These are phyloP conservation scores for Coptodon bakossiorum DNA, from an alignment of 2,113 vertebrate species.

Conservation along the genomic window DNA sequence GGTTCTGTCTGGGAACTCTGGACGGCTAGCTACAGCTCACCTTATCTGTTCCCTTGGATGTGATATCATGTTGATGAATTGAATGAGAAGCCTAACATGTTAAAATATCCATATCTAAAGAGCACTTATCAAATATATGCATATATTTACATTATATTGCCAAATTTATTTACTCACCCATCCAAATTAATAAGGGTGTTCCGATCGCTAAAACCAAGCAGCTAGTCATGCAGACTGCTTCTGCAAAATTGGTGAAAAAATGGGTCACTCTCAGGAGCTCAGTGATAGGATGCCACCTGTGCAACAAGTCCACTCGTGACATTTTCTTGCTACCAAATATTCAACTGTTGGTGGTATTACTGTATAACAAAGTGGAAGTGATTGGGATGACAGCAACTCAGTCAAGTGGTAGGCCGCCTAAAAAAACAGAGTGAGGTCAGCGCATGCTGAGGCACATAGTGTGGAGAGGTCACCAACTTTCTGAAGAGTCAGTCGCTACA, in stretches of 20 bases:
- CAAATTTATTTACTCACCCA: neutral
- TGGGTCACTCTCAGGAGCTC: neutral
- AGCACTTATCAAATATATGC: neutral
- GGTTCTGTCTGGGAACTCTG: neutral
- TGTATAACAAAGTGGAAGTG: neutral
- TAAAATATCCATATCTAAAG: neutral
- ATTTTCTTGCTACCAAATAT: neutral
- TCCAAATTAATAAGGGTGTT: neutral
- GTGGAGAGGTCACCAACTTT: neutral
- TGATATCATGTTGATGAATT: neutral
- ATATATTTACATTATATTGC: neutral
- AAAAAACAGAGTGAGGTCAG: neutral
- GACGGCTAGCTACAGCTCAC: neutral
- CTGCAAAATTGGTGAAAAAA: neutral
- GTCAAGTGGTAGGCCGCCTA: neutral
- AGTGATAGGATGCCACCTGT: neutral
- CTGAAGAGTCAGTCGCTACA: neutral
- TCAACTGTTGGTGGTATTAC: neutral
- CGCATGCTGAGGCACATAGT: fast-evolving
- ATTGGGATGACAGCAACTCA: neutral
- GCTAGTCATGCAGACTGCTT: neutral
- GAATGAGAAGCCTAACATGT: neutral
- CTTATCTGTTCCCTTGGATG: neutral
- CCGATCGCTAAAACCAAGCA: neutral
- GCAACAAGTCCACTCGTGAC: neutral